A percentile compares a stretch with the other conserved stretches of the same genome.
phyloP scores from a whole-genome alignment of 2,797 vertebrate species.

The Rhynchonycteris naso region DNA sequence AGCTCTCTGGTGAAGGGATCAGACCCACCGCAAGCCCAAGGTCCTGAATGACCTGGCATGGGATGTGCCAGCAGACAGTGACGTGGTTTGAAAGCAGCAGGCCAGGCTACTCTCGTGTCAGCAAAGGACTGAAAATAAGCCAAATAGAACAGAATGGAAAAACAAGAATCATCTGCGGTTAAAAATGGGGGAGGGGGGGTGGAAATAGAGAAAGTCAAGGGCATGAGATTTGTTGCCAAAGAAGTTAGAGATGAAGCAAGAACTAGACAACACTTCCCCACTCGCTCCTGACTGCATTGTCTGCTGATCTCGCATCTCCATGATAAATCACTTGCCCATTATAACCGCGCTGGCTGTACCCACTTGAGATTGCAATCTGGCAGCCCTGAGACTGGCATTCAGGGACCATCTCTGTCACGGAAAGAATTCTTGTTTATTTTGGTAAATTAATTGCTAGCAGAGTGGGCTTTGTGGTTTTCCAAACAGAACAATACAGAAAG shows the following conservation, averaged over 20 bases:
- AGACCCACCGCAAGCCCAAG: neutral
- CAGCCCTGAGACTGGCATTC: constrained; percentile 67
- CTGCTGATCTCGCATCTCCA: neutral
- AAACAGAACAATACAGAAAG: constrained; percentile 57
- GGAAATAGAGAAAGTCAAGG: neutral
- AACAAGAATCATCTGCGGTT: neutral
- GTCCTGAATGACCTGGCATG: neutral
- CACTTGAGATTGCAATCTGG: constrained; percentile 66
- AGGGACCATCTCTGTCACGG: constrained; percentile 53
- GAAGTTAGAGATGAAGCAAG: neutral
- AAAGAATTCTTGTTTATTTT: constrained; percentile 79
- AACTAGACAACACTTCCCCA: neutral
- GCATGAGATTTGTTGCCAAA: neutral
- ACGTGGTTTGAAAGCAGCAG: neutral
- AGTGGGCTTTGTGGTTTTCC: constrained; percentile 62
- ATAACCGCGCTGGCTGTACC: neutral
- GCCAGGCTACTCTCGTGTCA: neutral
- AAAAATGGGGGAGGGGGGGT: accelerated
- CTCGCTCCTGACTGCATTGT: neutral
- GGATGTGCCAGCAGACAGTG: neutral
- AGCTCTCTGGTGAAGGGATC: neutral
- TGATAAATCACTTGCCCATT: constrained; percentile 38
- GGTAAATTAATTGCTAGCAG: constrained; percentile 74
- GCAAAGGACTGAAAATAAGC: constrained; percentile 4
- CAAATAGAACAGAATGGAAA: neutral